Evolutionary conservation across 2,888 invertebrate species (phyloP), one percentile per base, ranked within the genome.

Genomic region (Anthophora plumipes): DNA sequence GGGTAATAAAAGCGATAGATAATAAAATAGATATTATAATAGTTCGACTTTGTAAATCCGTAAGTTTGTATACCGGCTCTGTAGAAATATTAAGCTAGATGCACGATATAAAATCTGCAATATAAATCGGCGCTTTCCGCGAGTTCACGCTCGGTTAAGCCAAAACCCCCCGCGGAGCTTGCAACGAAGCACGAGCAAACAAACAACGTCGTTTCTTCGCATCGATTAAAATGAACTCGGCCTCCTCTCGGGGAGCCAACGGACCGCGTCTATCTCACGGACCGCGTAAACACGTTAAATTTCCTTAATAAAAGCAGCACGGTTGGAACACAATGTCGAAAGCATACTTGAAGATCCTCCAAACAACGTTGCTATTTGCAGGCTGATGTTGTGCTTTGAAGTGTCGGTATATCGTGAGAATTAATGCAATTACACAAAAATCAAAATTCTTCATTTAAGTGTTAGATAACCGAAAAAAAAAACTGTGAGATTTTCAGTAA

Each of bases 81-180:
- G 61, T 25, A 46, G 17, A 46, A 25, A 22, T 20, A 11, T 25
- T 17, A n/a, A 14, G 20, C n/a, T 41, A 37, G n/a, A 17, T 31
- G n/a, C 8, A 20, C n/a, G 31, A 37, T 20, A 48, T 50, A 50
- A 50, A 50, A 22, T 39, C 11, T 17, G n/a, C 54, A 22, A 66
- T 54, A 66, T 39, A 52, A 52, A 66, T 66, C 52, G 54, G 37
- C 39, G 63, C 55, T 73, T 73, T 57, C 64, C 52, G 46, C 74
- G 66, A 52, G 59, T 74, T 66, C 66, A 77, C 74, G 77, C 77
- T 77, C 77, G 77, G 75, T 71, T 73, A 60, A 77, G 54, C 37
- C 77, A 22, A 68, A 61, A 63, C 22, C 41, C 50, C 63, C 68
- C 43, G 43, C 14, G 41, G 48, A 55, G 46, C 37, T 61, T 22